A percentile compares a stretch with the other conserved stretches of the same genome.
These are phyloP conservation scores for Carassius gibelio DNA, from an alignment of 2,113 vertebrate genomes.

Conservation along the genomic window DNA sequence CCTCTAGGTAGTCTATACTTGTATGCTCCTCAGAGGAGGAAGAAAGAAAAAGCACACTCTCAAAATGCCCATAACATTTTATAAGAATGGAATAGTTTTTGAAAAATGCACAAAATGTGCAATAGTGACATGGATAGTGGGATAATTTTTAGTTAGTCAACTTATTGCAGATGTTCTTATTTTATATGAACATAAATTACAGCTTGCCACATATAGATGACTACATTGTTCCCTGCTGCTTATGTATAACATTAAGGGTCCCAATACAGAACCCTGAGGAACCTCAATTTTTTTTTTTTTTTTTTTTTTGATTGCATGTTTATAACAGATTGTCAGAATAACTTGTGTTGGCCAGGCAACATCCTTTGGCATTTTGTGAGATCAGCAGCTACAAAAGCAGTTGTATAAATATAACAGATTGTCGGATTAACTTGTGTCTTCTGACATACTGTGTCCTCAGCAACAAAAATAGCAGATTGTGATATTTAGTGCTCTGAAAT, in stretches of 20 bases:
- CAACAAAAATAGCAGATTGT: neutral
- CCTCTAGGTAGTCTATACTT: neutral
- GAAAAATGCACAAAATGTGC: neutral
- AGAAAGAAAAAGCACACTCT: neutral
- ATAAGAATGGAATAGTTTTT: neutral
- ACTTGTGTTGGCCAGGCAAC: neutral
- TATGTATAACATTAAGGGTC: neutral
- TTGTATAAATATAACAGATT: neutral
- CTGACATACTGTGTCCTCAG: neutral
- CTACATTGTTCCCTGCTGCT: neutral
- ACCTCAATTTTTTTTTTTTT: neutral
- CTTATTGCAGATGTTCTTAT: neutral
- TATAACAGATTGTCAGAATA: neutral
- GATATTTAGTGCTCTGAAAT: slow-evolving; percentile 5
- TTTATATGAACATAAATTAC: neutral
- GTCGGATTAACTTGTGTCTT: neutral
- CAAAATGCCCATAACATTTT: neutral
- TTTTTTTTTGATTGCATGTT: too few species aligned
- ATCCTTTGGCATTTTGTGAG: neutral
- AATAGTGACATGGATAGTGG: neutral
- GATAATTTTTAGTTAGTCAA: neutral
- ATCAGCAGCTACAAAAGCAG: neutral
- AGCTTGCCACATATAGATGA: neutral
- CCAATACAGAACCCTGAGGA: neutral
- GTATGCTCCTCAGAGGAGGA: neutral